Base-by-base conservation (phyloP, 2,113 vertebrate species). In the Isurus oxyrinchus region DNA sequence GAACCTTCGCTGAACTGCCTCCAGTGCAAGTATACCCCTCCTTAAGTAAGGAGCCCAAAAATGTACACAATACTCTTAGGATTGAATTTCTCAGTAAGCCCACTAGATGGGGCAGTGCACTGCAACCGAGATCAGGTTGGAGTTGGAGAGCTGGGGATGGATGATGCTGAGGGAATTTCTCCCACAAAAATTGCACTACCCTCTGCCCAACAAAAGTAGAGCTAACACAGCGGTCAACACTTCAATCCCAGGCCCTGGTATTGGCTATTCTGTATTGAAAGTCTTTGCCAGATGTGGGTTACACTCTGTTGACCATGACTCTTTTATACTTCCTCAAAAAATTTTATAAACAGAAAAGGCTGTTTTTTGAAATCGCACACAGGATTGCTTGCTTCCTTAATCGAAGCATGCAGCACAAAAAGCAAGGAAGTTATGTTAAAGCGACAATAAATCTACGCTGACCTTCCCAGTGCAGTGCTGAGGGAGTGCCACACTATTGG, bases 101-200 rank as follows among this genome's bases (percentile, higher is more conserved):
- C 87, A 90, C 87, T 90, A 91, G 88, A 61, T 91, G 88, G 88
- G 61, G 88, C 88, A 91, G 55, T 16, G 57, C 27, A 59, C 88
- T 55, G 40, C 81, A 44, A 40, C 81, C 19, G 16, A 6, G 40
- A 49, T 44, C 13, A 44, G n/a, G 16, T 84, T 84, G n/a, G 79
- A 84, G 79, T 19, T 84, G n/a, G 4, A 84, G 40, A 84, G 81
- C 16, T 0, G 40, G 40, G 5, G 40, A 35, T 76, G 63, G 19
- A 35, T 35, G 35, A 11, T 35, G 25, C 8, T 31, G 40, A 84
- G 16, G 21, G 40, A 0, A 44, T 21, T 44, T 21, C 16, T 84
- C 40, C 5, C 6, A 5, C 0, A 23, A 76, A 44, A 49, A 49
- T 35, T 84, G 21, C 40, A 44, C 1, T 16, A 44, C 40, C 21